phyloP scores from a whole-genome alignment of 2,113 vertebrate genomes.

The Rallus limicola region DNA sequence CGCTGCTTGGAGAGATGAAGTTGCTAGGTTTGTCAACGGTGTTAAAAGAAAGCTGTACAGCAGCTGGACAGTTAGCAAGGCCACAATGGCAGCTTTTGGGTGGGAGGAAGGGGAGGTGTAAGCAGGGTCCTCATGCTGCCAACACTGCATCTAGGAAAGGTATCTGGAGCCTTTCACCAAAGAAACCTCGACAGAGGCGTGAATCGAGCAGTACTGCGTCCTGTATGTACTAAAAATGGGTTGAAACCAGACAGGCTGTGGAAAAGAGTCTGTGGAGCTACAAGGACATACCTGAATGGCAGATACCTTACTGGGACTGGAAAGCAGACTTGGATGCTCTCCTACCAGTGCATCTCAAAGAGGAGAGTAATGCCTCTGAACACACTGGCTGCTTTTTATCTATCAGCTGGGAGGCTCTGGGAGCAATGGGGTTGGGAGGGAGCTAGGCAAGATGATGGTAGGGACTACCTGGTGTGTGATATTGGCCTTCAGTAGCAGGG shows the following conservation, averaged over 20 bases:
- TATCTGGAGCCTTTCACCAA: neutral
- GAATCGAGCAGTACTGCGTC: fast-evolving
- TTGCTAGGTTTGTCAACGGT: neutral
- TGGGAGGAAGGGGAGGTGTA: neutral
- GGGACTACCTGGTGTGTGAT: fast-evolving
- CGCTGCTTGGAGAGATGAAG: neutral
- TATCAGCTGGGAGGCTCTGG: neutral
- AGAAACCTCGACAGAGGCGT: neutral
- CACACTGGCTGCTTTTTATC: neutral
- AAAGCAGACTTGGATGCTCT: fast-evolving
- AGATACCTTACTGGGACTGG: neutral
- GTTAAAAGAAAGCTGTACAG: neutral
- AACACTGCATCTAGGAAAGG: neutral
- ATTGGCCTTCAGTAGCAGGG: neutral
- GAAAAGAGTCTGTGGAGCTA: too few species aligned
- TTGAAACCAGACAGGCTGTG: neutral
- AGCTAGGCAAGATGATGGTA: neutral
- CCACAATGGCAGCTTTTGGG: neutral
- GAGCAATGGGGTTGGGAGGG: neutral
- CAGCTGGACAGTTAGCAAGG: fast-evolving
- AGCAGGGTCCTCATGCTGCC: neutral
- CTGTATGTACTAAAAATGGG: neutral
- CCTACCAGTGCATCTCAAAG: too few species aligned
- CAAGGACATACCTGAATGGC: neutral
- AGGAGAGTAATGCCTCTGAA: too few species aligned